These are phyloP conservation scores for Megatriorchis doriae DNA, from an alignment of 2,113 vertebrate genomes.

Conservation along the genomic window DNA sequence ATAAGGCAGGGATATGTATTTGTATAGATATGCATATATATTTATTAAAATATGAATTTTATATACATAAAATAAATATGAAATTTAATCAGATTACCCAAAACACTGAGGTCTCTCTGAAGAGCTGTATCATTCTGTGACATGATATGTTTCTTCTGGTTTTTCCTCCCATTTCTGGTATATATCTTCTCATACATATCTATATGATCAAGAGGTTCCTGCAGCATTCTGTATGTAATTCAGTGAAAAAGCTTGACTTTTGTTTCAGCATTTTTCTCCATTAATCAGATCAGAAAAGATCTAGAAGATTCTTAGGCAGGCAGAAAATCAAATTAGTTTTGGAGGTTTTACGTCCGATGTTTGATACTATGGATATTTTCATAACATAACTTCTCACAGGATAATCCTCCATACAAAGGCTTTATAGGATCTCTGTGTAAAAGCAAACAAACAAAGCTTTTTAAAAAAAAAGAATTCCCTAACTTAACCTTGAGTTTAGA, in stretches of 20 bases:
- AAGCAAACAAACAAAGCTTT: background rate
- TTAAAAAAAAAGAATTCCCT: background rate
- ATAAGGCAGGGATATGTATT: background rate
- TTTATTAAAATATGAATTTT: background rate
- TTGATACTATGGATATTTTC: background rate
- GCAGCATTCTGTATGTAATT: background rate
- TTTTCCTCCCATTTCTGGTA: accelerated
- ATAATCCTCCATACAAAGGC: background rate
- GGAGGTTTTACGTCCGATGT: background rate
- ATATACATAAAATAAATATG: background rate
- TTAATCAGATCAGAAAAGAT: background rate
- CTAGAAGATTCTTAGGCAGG: background rate
- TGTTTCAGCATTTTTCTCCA: background rate
- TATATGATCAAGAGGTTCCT: background rate
- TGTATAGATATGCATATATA: background rate
- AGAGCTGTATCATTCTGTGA: background rate
- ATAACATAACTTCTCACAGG: background rate
- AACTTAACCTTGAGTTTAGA: background rate
- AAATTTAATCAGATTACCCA: background rate
- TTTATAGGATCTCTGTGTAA: background rate
- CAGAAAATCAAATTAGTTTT: background rate
- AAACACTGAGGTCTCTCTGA: background rate
- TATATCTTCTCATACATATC: background rate
- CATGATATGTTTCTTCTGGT: background rate
- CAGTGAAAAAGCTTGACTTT: background rate